Percentiles rank a stretch among this genome's conserved stretches.
Evolutionary conservation across 2,888 invertebrate species (phyloP).

Genomic region (Tipula helvola): DNA sequence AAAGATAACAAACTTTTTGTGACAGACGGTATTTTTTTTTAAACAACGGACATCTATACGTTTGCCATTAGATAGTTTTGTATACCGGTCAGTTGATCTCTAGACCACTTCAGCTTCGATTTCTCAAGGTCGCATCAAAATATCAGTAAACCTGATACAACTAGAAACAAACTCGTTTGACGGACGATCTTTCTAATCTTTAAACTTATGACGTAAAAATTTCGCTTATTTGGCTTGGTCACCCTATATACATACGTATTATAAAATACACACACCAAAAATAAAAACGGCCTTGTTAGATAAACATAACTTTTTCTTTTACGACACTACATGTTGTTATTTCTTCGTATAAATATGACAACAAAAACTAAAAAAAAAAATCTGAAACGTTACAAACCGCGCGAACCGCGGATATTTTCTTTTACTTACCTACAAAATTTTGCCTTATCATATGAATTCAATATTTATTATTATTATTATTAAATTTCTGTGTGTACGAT

Average conservation of each 20-base stretch:
- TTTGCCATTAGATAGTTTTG: too few species aligned
- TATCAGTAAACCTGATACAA: too few species aligned
- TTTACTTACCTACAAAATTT: neutral
- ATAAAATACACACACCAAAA: neutral
- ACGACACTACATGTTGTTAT: neutral
- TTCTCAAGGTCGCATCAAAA: too few species aligned
- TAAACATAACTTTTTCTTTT: neutral
- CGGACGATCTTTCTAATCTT: too few species aligned
- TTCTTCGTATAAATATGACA: neutral
- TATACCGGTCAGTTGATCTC: too few species aligned
- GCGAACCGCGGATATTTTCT: neutral
- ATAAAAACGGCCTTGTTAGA: slow-evolving; percentile 4
- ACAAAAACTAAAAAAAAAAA: neutral
- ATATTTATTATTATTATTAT: neutral
- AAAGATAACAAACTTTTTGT: too few species aligned
- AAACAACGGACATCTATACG: too few species aligned
- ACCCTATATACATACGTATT: neutral
- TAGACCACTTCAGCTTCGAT: too few species aligned
- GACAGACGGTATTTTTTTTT: too few species aligned
- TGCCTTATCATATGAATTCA: neutral
- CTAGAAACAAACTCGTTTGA: too few species aligned
- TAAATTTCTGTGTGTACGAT: neutral
- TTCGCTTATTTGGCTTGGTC: neutral
- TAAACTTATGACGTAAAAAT: too few species aligned
- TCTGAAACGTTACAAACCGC: neutral